phyloP scores from a whole-genome alignment of 2,888 invertebrate species.

The Schizotus pectinicornis region DNA sequence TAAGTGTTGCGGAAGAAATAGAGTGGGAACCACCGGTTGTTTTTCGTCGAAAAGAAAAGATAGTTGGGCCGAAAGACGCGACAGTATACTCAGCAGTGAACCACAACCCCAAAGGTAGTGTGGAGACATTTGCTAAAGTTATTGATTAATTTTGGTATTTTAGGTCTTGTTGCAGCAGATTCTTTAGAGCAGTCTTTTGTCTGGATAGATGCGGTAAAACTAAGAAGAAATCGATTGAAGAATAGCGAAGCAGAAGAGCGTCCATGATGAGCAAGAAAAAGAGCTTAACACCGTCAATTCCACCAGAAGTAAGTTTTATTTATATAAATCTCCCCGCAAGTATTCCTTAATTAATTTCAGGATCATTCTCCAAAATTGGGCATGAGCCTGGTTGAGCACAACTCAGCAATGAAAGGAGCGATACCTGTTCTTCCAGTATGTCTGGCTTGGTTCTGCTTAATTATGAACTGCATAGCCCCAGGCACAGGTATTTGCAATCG shows the following conservation, averaged over 20 bases:
- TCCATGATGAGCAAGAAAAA: slow-evolving; percentile 72
- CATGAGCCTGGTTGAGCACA: slow-evolving; percentile 78
- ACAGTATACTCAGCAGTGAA: slow-evolving; percentile 62
- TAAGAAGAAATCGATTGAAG: slow-evolving; percentile 41
- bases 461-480: slow-evolving; percentile 80
- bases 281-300: slow-evolving; percentile 64
- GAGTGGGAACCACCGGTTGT: slow-evolving; percentile 58
- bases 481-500: slow-evolving; percentile 69
- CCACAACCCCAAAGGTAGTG: slow-evolving; percentile 53
- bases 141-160: background rate
- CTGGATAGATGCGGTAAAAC: slow-evolving; percentile 42
- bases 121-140: background rate
- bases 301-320: slow-evolving; percentile 40
- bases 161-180: slow-evolving; percentile 41
- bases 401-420: slow-evolving; percentile 88
- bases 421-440: slow-evolving; percentile 89
- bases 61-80: slow-evolving; percentile 63
- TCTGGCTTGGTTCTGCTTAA: slow-evolving; percentile 85
- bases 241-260: slow-evolving; percentile 64
- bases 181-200: slow-evolving; percentile 50
- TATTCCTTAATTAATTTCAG: slow-evolving; percentile 56
- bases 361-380: slow-evolving; percentile 80
- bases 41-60: slow-evolving; percentile 53
- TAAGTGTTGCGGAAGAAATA: slow-evolving; percentile 57
- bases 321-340: background rate